Base-by-base conservation (phyloP, 2,888 invertebrate species). In the Drosophila melanosoma region DNA sequence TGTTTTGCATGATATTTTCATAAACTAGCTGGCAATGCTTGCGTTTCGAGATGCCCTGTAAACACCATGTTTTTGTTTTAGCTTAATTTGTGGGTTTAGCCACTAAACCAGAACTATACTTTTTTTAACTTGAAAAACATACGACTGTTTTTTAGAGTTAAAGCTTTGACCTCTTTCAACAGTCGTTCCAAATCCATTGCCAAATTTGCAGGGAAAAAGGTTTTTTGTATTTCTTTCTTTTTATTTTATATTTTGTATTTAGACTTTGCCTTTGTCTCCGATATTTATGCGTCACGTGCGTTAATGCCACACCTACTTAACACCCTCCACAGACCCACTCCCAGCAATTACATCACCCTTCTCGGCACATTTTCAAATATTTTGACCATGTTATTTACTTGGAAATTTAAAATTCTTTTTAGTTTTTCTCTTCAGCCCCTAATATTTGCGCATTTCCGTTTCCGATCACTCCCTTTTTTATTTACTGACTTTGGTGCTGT, bases 391-490 rank as follows among this genome's bases (percentile, higher is more conserved):
- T 48, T 54, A 40, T 61, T 48, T 57, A 7, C 29, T 17, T 61
- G 17, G n/a, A 6, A 54, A 52, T 33, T 38, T 56, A 42, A 49
- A 60, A 70, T 60, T 68, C 32, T 33, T 48, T 63, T 59, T 69
- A 54, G 59, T 67, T 53, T 6, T 29, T 29, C 1, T 77, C 74
- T 85, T 72, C 79, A 74, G 72, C 71, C 73, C 69, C 67, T 76
- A 81, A 73, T 74, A 89, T 83, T 88, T 88, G 76, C 84, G 86
- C 89, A 86, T 86, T 86, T 86, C 90, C 89, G 89, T 61, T 90
- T 87, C 90, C 90, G 88, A 48, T 77, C 45, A 62, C 61, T 49
- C 33, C 71, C 49, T 38, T 17, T 8, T 10, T 57, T 29, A 15
- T 20, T 40, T 1, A 2, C 29, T 54, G 81, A 56, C 60, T 72